Base-by-base conservation (phyloP, 2,113 vertebrate species). In the Danionella cerebrum region DNA sequence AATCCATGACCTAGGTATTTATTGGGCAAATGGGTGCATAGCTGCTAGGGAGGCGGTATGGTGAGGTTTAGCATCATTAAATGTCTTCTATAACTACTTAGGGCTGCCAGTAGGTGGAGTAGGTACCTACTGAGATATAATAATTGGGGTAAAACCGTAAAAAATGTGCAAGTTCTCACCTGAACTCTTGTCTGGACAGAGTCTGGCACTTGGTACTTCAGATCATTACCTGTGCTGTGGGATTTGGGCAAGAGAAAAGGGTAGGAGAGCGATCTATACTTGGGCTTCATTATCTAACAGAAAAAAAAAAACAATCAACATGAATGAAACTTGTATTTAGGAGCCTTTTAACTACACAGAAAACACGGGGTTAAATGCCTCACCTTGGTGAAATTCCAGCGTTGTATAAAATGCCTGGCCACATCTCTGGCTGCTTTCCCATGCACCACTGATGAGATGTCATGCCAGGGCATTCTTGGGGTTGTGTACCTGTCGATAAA, bases 381-480 rank as follows among this genome's bases (percentile, higher is more conserved):
- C 27, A 97, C 96, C 92, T 97, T 97, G 0, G 91, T 93, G 83
- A 98, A 98, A 76, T 98, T 98, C 96, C 96, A 98, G 55, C 96
- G 91, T 75, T 98, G 96, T 82, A 98, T 98, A 54, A 98, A 98
- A 74, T 98, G 96, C 2, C 95, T 84, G 1, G 96, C 95, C 4
- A 96, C 83, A 1, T 98, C 94, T 0, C 95, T 88, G 0, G 96
- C 96, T 0, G 94, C 94, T 73, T 85, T 88, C 39, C 91, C 92
- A 0, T 93, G 91, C 39, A 94, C 91, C 19, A 67, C 91, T 0
- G 90, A 90, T 33, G 85, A 76, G n/a, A 93, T 93, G 76, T 98
- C 96, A 0, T 98, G 96, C 96, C 96, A 98, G 0, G 96, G 96
- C 96, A 98, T 98, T 74, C 96, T 89, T 3, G 95, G 94, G 0